Evolutionary conservation across 2,113 vertebrate genomes (phyloP).

Genomic region (Sceloporus undulatus): DNA sequence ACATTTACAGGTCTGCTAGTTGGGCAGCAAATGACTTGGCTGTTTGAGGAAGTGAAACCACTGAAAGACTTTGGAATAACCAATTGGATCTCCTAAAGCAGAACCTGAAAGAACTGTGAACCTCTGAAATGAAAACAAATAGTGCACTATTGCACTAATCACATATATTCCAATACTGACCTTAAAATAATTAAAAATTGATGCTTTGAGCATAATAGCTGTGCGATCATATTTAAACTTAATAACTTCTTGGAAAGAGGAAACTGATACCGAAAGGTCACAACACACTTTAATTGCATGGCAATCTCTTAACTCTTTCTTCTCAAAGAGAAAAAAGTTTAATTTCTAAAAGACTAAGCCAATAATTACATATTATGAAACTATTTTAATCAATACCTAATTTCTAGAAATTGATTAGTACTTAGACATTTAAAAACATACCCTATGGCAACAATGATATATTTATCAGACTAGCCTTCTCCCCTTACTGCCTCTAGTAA

Average conservation of each 20-base stretch:
- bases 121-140: conserved; percentile 56
- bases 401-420: conserved; percentile 95
- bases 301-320: conserved; percentile 83
- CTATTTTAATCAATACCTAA: conserved; percentile 97
- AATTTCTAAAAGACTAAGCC: conserved; percentile 96
- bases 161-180: conserved; percentile 80
- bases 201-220: conserved; percentile 79
- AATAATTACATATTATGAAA: conserved; percentile 96
- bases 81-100: background rate
- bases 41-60: background rate
- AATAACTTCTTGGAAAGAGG: conserved; percentile 77
- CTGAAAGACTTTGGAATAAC: background rate
- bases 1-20: background rate
- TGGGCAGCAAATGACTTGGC: background rate
- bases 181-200: conserved; percentile 89
- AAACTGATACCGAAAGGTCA: conserved; percentile 79
- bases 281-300: conserved; percentile 82
- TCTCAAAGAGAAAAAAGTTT: conserved; percentile 87
- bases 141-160: conserved; percentile 68
- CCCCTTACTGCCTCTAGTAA: conserved; percentile 83
- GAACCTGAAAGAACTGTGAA: conserved; percentile 46
- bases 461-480: conserved; percentile 81
- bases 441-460: conserved; percentile 85
- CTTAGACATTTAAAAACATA: conserved; percentile 91
- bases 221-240: conserved; percentile 83